Percentiles rank a stretch among this genome's conserved stretches.
These are phyloP conservation scores for Manduca sexta DNA, from an alignment of 1,140 invertebrate genomes.

Conservation along the genomic window DNA sequence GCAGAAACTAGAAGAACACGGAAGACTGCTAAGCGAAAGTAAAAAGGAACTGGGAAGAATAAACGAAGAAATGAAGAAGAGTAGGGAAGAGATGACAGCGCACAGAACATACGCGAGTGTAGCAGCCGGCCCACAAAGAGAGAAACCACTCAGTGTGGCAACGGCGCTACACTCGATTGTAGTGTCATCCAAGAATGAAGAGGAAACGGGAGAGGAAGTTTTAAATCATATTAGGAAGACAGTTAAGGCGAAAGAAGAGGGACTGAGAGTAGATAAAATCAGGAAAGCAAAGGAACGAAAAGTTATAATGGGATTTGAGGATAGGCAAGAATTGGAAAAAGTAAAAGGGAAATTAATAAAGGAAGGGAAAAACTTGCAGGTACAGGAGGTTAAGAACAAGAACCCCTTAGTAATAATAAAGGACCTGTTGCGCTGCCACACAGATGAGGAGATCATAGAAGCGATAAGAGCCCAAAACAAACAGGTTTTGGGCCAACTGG, in stretches of 20 bases:
- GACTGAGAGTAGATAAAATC: slow-evolving; percentile 6
- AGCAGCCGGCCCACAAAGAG: not conserved
- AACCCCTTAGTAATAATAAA: slow-evolving; percentile 14
- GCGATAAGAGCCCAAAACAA: slow-evolving; percentile 15
- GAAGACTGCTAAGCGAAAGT: slow-evolving; percentile 4
- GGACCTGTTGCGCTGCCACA: slow-evolving; percentile 4
- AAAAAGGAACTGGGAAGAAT: slow-evolving; percentile 1
- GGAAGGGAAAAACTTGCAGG: not conserved
- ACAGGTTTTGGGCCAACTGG: slow-evolving; percentile 1
- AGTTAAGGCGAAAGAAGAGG: slow-evolving; percentile 6
- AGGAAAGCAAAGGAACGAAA: slow-evolving; percentile 16
- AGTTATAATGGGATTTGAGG: slow-evolving; percentile 13
- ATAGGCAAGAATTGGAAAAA: slow-evolving; percentile 5
- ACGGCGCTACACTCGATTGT: slow-evolving; percentile 4
- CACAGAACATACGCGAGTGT: slow-evolving; percentile 4
- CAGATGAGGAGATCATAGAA: slow-evolving; percentile 14
- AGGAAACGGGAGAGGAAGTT: slow-evolving; percentile 7
- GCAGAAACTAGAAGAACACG: not conserved
- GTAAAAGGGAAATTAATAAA: not conserved
- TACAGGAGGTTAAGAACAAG: slow-evolving; percentile 11
- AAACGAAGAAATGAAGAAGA: not conserved
- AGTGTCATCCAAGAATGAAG: not conserved
- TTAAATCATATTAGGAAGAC: slow-evolving; percentile 5
- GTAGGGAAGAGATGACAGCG: not conserved
- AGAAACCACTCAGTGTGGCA: too few species aligned